Percentiles rank a stretch among this genome's conserved stretches.
These are phyloP conservation scores for Plumapathes pennacea DNA, from an alignment of 92 coral and sea anemone species.

Conservation along the genomic window DNA sequence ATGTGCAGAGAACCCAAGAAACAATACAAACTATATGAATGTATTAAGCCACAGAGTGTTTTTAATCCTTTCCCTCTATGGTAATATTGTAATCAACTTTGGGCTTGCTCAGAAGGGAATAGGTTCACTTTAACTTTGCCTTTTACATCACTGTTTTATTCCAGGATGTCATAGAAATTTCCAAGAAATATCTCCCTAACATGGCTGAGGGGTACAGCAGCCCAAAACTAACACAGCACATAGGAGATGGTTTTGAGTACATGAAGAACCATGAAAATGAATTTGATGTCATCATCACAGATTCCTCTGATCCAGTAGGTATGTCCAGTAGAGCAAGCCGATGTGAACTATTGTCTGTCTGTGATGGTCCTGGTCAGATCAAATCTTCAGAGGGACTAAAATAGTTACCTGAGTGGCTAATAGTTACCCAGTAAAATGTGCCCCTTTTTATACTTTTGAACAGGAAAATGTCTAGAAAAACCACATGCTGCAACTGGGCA, in stretches of 20 bases:
- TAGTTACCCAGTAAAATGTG: too few relatives aligned
- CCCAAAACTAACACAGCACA: conserved; percentile 79
- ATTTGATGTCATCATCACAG: conserved; percentile 96
- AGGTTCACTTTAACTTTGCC: not conserved
- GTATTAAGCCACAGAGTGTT: too few relatives aligned
- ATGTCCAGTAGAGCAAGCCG: too few relatives aligned
- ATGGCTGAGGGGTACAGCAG: conserved; percentile 81
- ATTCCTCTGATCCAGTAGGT: conserved; percentile 99
- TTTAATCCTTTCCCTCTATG: too few relatives aligned
- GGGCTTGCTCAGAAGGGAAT: not conserved
- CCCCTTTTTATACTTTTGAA: too few relatives aligned
- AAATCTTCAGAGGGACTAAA: too few relatives aligned
- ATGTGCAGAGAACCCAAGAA: not conserved
- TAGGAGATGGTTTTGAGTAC: conserved; percentile 97
- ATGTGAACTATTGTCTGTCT: too few relatives aligned
- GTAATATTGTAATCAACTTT: not conserved
- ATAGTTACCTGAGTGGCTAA: too few relatives aligned
- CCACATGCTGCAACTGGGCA: too few relatives aligned
- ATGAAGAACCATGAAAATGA: conserved; percentile 86
- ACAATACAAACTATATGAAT: not conserved
- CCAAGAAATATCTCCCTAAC: conserved; percentile 82
- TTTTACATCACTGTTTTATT: not conserved
- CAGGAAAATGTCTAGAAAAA: too few relatives aligned
- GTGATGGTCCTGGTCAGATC: too few relatives aligned
- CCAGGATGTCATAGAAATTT: conserved; percentile 85